Conservation (phyloP, 2,113 vertebrate genomes). For the Microcebus murinus region DNA sequence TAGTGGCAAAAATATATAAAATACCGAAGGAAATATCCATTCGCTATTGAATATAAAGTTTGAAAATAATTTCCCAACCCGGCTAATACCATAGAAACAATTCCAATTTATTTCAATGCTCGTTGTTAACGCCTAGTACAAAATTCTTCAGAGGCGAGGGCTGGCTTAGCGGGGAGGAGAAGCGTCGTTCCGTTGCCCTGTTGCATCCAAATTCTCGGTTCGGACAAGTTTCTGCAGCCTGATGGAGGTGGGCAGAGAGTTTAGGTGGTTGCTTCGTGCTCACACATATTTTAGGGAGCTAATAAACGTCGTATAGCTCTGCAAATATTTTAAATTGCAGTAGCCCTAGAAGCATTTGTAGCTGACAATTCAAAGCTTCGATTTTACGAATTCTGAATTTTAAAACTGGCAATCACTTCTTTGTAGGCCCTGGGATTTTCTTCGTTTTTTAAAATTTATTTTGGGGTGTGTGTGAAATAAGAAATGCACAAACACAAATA, state of each 20-base stretch:
- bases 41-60: neutral
- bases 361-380: constrained; percentile 53
- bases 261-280: neutral
- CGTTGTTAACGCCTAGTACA: constrained; percentile 63
- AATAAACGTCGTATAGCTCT: neutral
- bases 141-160: constrained; percentile 76
- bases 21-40: neutral
- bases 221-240: neutral
- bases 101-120: neutral
- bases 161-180: neutral
- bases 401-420: neutral
- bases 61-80: neutral
- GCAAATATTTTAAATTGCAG: constrained; percentile 31
- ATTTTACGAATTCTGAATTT: constrained; percentile 70
- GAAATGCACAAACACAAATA: neutral
- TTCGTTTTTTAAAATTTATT: neutral
- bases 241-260: neutral
- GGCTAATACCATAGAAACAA: neutral
- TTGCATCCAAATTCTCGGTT: constrained; percentile 64
- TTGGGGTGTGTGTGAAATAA: neutral
- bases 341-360: neutral
- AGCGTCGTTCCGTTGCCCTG: neutral
- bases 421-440: neutral
- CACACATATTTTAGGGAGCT: neutral
- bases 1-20: constrained; percentile 13